Conservation (phyloP, 2,113 vertebrate genomes). For the Seriola rivoliana region DNA sequence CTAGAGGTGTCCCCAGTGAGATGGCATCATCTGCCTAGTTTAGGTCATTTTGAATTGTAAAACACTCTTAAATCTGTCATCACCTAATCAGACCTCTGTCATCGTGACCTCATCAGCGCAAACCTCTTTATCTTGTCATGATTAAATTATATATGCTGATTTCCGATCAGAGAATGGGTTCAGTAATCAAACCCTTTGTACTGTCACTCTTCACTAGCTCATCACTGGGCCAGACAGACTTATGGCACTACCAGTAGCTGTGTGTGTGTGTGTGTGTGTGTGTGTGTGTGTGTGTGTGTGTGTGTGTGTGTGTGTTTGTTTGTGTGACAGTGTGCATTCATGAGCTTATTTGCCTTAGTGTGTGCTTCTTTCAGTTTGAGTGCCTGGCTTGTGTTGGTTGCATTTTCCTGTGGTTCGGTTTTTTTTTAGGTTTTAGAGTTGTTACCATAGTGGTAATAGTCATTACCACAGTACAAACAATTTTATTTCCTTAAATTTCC, state of each 20-base stretch:
- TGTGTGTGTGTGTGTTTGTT: not conserved
- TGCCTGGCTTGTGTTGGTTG: not conserved
- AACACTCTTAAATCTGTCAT: constrained; percentile 26
- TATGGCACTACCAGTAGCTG: not conserved
- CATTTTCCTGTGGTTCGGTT: not conserved
- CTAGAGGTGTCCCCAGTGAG: not conserved
- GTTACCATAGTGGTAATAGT: not conserved
- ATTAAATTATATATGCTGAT: constrained; percentile 65
- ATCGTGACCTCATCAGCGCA: constrained; percentile 31
- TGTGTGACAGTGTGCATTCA: not conserved
- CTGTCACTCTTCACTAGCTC: constrained; percentile 31
- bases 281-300: not conserved
- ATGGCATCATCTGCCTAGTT: constrained; percentile 8
- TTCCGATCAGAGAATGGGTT: constrained; percentile 35
- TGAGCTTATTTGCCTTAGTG: not conserved
- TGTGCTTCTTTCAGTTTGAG: not conserved
- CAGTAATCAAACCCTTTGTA: constrained; percentile 43
- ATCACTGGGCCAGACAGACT: constrained; percentile 16
- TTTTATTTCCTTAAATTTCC: constrained; percentile 9
- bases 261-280: not conserved
- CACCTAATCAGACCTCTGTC: constrained; percentile 36
- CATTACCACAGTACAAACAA: not conserved
- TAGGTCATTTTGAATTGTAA: constrained; percentile 18
- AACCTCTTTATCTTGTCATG: constrained; percentile 42
- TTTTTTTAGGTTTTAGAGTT: not conserved